Evolutionary conservation across 2,113 vertebrate genomes (phyloP).

Genomic region (Pardalotus punctatus): DNA sequence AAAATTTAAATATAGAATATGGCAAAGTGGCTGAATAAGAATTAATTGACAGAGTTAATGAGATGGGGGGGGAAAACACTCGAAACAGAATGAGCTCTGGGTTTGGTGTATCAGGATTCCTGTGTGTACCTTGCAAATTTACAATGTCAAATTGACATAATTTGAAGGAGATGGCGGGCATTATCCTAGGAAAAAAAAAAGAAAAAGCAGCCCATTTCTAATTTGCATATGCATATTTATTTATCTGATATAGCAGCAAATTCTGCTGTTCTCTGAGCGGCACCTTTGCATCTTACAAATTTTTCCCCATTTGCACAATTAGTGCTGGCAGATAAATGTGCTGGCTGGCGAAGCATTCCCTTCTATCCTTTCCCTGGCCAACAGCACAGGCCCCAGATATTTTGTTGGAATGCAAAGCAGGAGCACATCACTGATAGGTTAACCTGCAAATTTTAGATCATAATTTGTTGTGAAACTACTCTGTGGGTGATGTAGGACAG

Average conservation of each 20-base stretch:
- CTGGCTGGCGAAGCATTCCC: constrained; percentile 1
- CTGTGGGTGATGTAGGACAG: not conserved
- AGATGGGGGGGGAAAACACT: not conserved
- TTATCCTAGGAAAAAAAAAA: not conserved
- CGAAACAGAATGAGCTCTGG: not conserved
- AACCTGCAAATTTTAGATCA: not conserved
- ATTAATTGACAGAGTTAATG: constrained; percentile 51
- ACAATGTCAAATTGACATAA: constrained; percentile 37
- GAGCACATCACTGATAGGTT: not conserved
- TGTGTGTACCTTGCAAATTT: constrained; percentile 37
- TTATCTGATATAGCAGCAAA: constrained; percentile 38
- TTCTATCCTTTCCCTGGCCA: not conserved
- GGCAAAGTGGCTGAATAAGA: constrained; percentile 11
- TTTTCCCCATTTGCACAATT: constrained; percentile 58
- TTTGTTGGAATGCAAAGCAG: not conserved
- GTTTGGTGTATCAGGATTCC: constrained; percentile 10
- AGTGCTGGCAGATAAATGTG: constrained; percentile 27
- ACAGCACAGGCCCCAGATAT: not conserved
- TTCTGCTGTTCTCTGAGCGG: not conserved
- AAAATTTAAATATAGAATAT: constrained; percentile 38
- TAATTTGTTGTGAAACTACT: not conserved
- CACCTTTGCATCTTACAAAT: constrained; percentile 54
- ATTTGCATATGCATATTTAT: constrained; percentile 63
- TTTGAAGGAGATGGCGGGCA: constrained; percentile 2
- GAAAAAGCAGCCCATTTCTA: not conserved